A percentile compares a stretch with the other conserved stretches of the same genome.
phyloP scores from a whole-genome alignment of 2,888 invertebrate species.

The Cepaea hortensis region DNA sequence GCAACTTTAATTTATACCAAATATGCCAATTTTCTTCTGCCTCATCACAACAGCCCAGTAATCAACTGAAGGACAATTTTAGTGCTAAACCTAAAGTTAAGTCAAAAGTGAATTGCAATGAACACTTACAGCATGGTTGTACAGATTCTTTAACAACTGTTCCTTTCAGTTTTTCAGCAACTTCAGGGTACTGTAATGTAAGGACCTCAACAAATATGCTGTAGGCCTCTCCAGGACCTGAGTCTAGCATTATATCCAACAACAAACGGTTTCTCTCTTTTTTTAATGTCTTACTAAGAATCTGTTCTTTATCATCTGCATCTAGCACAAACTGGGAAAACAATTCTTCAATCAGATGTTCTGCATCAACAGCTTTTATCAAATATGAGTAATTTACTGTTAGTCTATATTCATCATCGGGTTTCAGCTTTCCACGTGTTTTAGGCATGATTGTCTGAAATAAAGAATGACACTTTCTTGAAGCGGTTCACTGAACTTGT shows the following conservation, averaged over 20 bases:
- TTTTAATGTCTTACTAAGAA: background rate
- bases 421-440: slow-evolving; percentile 20
- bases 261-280: background rate
- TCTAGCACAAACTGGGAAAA: slow-evolving; percentile 5
- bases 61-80: no score
- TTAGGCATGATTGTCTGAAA: slow-evolving; percentile 11
- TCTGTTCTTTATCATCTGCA: slow-evolving; percentile 27
- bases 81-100: no score
- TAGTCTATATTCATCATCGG: background rate
- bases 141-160: background rate
- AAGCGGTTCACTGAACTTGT: background rate
- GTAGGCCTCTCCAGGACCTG: slow-evolving; percentile 34
- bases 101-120: no score
- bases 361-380: slow-evolving; percentile 8
- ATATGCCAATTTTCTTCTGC: no score
- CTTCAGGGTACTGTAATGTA: slow-evolving; percentile 4
- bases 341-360: background rate
- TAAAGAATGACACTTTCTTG: background rate
- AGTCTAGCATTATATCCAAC: slow-evolving; percentile 20
- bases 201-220: slow-evolving; percentile 1
- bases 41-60: no score
- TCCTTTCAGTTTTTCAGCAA: background rate
- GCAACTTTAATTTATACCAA: no score
- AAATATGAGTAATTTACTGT: slow-evolving; percentile 1
- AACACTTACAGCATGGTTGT: slow-evolving; percentile 19